Evolutionary conservation across 2,888 invertebrate genomes (phyloP).

Genomic region (Atethmia centrago): DNA sequence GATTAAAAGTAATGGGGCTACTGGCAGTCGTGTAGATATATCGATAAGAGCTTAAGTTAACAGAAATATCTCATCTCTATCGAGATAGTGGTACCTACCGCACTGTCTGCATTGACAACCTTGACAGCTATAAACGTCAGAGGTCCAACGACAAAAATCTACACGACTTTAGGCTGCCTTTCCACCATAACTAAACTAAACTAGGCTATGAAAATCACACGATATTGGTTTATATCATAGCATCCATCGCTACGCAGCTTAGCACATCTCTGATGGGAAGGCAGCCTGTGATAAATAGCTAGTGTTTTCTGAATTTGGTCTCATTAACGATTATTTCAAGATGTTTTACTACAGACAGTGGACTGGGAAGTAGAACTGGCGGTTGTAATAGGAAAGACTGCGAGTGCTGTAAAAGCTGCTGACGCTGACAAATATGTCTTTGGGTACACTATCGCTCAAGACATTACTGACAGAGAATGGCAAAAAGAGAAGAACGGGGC

Average conservation of each 20-base stretch:
- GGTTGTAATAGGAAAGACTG: constrained; percentile 95
- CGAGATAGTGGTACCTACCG: not conserved
- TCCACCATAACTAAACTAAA: not conserved
- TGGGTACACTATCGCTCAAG: constrained; percentile 96
- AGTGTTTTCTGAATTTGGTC: not conserved
- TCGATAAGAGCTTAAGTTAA: not conserved
- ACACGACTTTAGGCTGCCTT: not conserved
- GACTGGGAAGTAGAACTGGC: constrained; percentile 97
- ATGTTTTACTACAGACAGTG: constrained; percentile 90
- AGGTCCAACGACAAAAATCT: not conserved
- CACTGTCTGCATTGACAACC: not conserved
- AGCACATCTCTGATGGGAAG: not conserved
- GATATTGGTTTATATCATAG: not conserved
- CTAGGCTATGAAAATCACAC: not conserved
- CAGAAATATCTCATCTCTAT: not conserved
- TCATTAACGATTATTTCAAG: not conserved
- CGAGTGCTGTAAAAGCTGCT: constrained; percentile 92
- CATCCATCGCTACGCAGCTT: not conserved
- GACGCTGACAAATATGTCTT: constrained; percentile 94
- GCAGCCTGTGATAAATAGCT: not conserved
- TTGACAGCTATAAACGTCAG: not conserved
- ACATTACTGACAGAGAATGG: constrained; percentile 97
- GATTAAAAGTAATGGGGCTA: not conserved
- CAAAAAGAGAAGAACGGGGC: constrained; percentile 95
- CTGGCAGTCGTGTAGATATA: not conserved